These are phyloP conservation scores for Forbesichthys papilliferus DNA, from an alignment of 2,113 vertebrate genomes.

Conservation along the genomic window DNA sequence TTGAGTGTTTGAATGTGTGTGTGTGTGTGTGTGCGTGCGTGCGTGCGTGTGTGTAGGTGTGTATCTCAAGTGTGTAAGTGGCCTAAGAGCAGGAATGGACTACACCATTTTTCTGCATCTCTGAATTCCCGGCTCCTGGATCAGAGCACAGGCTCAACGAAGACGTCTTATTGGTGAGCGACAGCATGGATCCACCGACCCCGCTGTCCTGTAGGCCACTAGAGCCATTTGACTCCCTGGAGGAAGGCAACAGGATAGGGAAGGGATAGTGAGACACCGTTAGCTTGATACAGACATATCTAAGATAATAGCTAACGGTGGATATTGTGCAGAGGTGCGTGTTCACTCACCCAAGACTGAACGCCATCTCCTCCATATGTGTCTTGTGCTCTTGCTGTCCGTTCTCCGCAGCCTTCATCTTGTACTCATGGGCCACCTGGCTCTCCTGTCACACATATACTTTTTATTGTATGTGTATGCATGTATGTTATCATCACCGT, in stretches of 20 bases:
- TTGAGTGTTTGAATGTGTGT: conserved; percentile 50
- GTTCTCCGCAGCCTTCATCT: conserved; percentile 90
- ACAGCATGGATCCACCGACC: conserved; percentile 78
- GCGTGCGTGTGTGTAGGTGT: conserved; percentile 28
- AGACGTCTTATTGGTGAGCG: conserved; percentile 86
- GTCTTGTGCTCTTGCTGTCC: conserved; percentile 89
- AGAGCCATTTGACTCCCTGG: conserved; percentile 91
- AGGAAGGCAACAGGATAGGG: conserved; percentile 9
- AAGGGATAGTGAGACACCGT: neutral
- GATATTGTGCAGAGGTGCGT: neutral
- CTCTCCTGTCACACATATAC: conserved; percentile 80
- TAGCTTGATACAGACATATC: neutral
- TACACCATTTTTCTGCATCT: conserved; percentile 86
- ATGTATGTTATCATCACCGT: too few relatives aligned
- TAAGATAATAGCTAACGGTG: too few relatives aligned
- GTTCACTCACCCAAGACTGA: conserved; percentile 85
- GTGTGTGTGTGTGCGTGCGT: conserved; percentile 4
- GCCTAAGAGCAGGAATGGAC: conserved; percentile 83
- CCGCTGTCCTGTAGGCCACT: conserved; percentile 83
- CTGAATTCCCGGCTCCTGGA: conserved; percentile 77
- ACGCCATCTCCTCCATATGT: conserved; percentile 85
- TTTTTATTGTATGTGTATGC: too few relatives aligned
- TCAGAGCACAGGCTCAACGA: conserved; percentile 87
- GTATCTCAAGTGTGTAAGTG: conserved; percentile 19
- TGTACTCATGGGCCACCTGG: conserved; percentile 88